These are phyloP conservation scores for Hedychridium roseum DNA, from an alignment of 2,888 invertebrate genomes.

Conservation along the genomic window DNA sequence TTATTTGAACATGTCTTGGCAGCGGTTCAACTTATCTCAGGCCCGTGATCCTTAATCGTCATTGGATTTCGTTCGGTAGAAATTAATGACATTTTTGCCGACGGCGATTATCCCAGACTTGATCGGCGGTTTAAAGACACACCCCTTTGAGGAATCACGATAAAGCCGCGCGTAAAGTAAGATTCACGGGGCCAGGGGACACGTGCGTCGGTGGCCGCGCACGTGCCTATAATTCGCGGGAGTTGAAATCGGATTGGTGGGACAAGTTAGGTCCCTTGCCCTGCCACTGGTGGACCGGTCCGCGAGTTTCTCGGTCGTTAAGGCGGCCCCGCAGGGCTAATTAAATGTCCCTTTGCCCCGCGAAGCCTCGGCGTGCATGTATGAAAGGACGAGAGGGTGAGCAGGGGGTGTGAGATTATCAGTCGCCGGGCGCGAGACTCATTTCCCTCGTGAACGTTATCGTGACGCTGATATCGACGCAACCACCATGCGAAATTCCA, in stretches of 20 bases:
- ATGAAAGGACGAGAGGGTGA: constrained; percentile 10
- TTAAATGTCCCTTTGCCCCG: constrained; percentile 34
- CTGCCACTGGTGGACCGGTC: constrained; percentile 9
- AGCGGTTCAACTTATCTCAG: not conserved
- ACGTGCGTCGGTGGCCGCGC: constrained; percentile 16
- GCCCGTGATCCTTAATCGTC: not conserved
- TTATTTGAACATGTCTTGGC: no score
- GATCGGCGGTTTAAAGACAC: constrained; percentile 7
- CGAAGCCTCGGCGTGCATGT: not conserved
- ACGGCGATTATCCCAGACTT: constrained; percentile 14
- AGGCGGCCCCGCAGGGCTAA: constrained; percentile 43
- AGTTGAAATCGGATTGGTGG: not conserved
- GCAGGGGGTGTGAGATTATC: constrained; percentile 35
- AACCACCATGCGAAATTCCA: constrained; percentile 20
- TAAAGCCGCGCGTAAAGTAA: constrained; percentile 27
- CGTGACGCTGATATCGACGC: constrained; percentile 38
- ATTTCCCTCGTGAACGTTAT: constrained; percentile 32
- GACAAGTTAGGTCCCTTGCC: not conserved
- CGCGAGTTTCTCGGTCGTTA: constrained; percentile 26
- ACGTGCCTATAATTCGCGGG: constrained; percentile 15
- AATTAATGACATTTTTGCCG: constrained; percentile 5
- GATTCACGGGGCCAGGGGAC: constrained; percentile 13
- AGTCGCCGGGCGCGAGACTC: constrained; percentile 20
- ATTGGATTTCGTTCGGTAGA: not conserved
- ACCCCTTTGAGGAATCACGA: constrained; percentile 18